These are phyloP conservation scores for Zaprionus lineosus DNA, from an alignment of 2,888 invertebrate genomes.

Conservation along the genomic window DNA sequence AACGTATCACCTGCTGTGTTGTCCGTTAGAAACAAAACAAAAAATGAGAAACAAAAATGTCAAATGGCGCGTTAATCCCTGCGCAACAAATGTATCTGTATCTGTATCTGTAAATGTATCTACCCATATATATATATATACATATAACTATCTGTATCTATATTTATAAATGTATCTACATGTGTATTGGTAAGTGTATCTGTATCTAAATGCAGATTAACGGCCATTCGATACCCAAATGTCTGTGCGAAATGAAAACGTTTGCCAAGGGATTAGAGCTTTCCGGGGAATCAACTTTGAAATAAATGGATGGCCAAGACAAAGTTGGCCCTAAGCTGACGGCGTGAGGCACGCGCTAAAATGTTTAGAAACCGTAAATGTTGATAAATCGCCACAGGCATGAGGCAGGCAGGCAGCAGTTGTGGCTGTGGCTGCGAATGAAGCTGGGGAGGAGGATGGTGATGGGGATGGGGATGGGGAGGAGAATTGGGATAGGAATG, in stretches of 20 bases:
- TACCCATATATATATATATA: no score
- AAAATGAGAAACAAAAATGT: slow-evolving; percentile 38
- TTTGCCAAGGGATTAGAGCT: slow-evolving; percentile 58
- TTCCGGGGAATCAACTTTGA: slow-evolving; percentile 14
- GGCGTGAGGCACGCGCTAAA: slow-evolving; percentile 67
- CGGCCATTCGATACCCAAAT: slow-evolving; percentile 5
- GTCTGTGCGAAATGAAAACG: slow-evolving; percentile 48
- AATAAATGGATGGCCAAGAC: slow-evolving; percentile 19
- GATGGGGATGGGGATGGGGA: no score
- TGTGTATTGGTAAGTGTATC: no score
- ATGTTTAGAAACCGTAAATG: slow-evolving; percentile 57
- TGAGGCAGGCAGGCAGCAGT: no score
- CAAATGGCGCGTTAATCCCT: slow-evolving; percentile 70
- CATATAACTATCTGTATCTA: no score
- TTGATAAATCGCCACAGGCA: slow-evolving; percentile 61
- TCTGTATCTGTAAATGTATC: no score
- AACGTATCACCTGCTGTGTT: slow-evolving; percentile 65
- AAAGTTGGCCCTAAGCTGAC: slow-evolving; percentile 56
- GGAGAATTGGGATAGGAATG: no score
- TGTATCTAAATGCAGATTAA: no score
- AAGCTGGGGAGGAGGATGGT: slow-evolving; percentile 1
- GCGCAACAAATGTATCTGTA: slow-evolving; percentile 42
- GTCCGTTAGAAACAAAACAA: slow-evolving; percentile 30
- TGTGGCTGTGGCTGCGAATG: no score
- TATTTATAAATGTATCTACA: no score